These are phyloP conservation scores for Irena cyanogastra DNA, from an alignment of 2,113 vertebrate genomes.

Conservation along the genomic window DNA sequence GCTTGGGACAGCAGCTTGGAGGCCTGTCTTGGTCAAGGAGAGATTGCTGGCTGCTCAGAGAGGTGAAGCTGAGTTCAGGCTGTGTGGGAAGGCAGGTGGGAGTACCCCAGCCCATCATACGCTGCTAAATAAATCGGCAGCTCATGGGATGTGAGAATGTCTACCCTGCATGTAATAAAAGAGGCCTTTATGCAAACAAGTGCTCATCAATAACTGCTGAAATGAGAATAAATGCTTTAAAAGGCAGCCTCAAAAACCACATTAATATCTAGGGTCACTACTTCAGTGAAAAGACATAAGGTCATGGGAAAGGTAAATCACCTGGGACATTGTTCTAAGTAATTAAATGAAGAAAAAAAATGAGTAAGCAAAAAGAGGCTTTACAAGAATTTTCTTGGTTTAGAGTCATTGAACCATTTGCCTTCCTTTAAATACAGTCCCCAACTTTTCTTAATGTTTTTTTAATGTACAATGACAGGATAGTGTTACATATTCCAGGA, in stretches of 20 bases:
- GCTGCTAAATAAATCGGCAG: not conserved
- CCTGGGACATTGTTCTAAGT: not conserved
- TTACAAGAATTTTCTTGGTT: not conserved
- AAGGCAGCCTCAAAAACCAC: not conserved
- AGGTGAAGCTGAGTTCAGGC: not conserved
- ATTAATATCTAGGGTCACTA: not conserved
- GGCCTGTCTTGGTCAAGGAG: not conserved
- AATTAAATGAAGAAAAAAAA: not conserved
- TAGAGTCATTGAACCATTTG: not conserved
- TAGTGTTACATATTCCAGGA: not conserved
- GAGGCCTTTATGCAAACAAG: not conserved
- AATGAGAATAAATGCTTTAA: slow-evolving; percentile 10
- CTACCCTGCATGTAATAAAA: not conserved
- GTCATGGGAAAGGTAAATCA: not conserved
- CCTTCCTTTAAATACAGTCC: not conserved
- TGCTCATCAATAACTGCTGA: not conserved
- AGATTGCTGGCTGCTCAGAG: not conserved
- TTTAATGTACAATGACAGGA: not conserved
- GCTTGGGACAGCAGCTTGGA: not conserved
- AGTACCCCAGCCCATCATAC: not conserved
- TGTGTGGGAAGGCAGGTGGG: not conserved
- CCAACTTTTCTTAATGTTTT: not conserved
- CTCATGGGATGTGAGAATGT: not conserved
- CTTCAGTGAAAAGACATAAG: not conserved
- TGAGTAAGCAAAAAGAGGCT: not conserved